Evolutionary conservation across 2,113 vertebrate species (phyloP), one percentile per base, ranked within the genome.

Genomic region (Romanogobio albipinnatus): DNA sequence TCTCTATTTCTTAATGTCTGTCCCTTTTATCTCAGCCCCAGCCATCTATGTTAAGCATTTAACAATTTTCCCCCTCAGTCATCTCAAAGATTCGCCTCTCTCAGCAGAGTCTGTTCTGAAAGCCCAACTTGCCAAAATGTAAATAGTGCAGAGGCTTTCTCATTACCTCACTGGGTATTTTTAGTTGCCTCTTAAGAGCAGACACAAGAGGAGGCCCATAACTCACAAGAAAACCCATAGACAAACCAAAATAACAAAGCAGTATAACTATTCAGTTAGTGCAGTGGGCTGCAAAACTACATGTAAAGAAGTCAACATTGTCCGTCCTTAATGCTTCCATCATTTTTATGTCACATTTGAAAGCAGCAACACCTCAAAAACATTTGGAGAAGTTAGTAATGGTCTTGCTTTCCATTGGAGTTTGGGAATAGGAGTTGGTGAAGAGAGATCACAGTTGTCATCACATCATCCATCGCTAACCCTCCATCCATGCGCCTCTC

Each of bases 91-190:
- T 88, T 90, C 84, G 9, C 79, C 81, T 90, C 80, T 84, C 90
- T 88, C 77, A 85, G 87, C 90, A 81, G 86, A 81, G 85, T 83
- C 89, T 84, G 80, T 45, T 75, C 90, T 86, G 56, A 66, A 76
- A 73, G 75, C 47, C 86, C 82, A 90, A 89, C 89, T 91, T 90
- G 88, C 74, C 88, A 92, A 90, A 93, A 93, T 92, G 93, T 93
- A 94, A 93, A 94, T 93, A 94, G 86, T 93, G 91, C 89, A 88
- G 86, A 88, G 90, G 89, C 92, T 92, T 94, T 93, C 91, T 90
- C 91, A 92, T 93, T 92, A 93, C 93, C 93, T 94, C 92, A 94
- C 88, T 74, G n/a, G 85, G 91, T 94, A 95, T 93, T 94, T 94
- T 93, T 95, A 94, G 93, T 90, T 84, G 56, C 87, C 90, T 91